phyloP scores from a whole-genome alignment of 2,113 vertebrate genomes.

The Natator depressus region DNA sequence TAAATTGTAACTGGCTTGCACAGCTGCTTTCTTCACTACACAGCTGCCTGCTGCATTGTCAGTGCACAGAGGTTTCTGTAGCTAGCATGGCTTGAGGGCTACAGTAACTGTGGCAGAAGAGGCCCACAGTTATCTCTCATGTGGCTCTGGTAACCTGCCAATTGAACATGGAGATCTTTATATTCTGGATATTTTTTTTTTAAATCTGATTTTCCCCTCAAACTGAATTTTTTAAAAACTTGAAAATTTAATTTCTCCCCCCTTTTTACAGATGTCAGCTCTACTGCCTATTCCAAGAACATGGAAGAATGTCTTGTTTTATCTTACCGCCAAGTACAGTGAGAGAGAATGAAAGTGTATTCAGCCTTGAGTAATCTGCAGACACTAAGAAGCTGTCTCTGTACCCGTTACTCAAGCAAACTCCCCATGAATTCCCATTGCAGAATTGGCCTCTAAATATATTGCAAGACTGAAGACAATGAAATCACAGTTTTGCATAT shows the following conservation, averaged over 20 bases:
- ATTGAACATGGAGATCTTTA: not conserved
- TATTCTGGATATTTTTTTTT: not conserved
- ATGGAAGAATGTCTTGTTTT: not conserved
- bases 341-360: not conserved
- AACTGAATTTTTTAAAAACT: not conserved
- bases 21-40: not conserved
- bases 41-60: not conserved
- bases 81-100: not conserved
- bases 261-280: not conserved
- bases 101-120: not conserved
- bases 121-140: not conserved
- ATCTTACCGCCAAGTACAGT: not conserved
- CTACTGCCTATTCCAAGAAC: not conserved
- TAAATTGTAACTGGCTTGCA: not conserved
- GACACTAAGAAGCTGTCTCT: fast-evolving
- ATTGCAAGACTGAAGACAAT: not conserved
- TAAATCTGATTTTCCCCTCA: not conserved
- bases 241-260: not conserved
- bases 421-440: not conserved
- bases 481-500: not conserved
- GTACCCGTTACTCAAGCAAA: not conserved
- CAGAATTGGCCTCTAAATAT: not conserved
- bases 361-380: not conserved
- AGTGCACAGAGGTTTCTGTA: not conserved
- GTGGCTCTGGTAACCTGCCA: not conserved